These are phyloP conservation scores for Probosciger aterrimus DNA, from an alignment of 2,113 vertebrate species.

Conservation along the genomic window DNA sequence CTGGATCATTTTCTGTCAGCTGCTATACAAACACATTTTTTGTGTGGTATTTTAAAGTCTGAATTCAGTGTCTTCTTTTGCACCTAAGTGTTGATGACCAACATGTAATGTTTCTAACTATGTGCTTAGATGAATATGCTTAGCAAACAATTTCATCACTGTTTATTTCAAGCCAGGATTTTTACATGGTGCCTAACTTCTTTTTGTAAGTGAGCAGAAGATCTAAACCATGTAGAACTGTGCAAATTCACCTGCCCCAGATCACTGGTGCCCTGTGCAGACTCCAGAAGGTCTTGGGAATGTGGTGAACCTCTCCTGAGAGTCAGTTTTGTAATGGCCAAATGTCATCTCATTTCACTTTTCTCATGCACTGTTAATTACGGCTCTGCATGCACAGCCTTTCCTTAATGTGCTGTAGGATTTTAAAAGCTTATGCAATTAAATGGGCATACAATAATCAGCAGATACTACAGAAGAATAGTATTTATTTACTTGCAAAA, in stretches of 20 bases:
- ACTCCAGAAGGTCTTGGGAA: not conserved
- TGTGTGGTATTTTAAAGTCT: not conserved
- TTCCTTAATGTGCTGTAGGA: not conserved
- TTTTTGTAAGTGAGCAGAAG: not conserved
- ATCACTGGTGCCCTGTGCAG: not conserved
- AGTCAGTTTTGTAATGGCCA: not conserved
- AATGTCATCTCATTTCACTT: not conserved
- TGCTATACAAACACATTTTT: not conserved
- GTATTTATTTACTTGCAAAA: not conserved
- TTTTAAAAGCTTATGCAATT: slow-evolving; percentile 4
- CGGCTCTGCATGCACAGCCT: not conserved
- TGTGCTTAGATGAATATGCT: not conserved
- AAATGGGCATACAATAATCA: not conserved
- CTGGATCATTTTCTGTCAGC: not conserved
- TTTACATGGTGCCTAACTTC: not conserved
- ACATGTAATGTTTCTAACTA: not conserved
- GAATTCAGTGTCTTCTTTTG: not conserved
- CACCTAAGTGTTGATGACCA: not conserved
- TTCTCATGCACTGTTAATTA: not conserved
- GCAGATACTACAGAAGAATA: not conserved
- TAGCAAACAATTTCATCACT: not conserved
- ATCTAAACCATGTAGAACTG: not conserved
- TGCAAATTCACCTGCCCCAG: not conserved
- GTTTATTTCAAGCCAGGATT: not conserved
- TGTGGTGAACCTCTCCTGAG: not conserved